These are phyloP conservation scores for Nowickia ferox DNA, from an alignment of 2,888 invertebrate genomes.

Conservation along the genomic window DNA sequence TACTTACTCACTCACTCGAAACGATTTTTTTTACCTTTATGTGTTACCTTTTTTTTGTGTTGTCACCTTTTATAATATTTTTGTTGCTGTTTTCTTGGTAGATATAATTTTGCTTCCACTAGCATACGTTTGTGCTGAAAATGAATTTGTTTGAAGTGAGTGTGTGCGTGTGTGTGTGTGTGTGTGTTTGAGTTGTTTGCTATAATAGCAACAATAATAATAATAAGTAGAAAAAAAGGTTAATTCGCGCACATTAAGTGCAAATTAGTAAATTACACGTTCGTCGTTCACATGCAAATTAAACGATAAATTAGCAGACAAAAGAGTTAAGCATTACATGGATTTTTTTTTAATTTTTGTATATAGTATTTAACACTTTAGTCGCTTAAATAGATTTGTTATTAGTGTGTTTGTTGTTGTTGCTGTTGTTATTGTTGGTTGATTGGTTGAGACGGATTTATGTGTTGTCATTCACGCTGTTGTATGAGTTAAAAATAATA, in stretches of 20 bases:
- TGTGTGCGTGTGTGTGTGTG: not conserved
- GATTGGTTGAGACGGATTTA: slow-evolving; percentile 57
- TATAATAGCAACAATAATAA: slow-evolving; percentile 35
- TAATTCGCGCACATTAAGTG: slow-evolving; percentile 73
- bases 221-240: slow-evolving; percentile 60
- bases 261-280: slow-evolving; percentile 73
- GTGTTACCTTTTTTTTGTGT: slow-evolving; percentile 36
- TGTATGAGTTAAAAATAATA: slow-evolving; percentile 28
- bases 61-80: slow-evolving; percentile 66
- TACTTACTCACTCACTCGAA: slow-evolving; percentile 63
- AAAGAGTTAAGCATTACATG: slow-evolving; percentile 72
- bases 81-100: slow-evolving; percentile 30
- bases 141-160: slow-evolving; percentile 52
- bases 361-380: slow-evolving; percentile 56
- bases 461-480: slow-evolving; percentile 61
- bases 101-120: not conserved
- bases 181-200: slow-evolving; percentile 22
- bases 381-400: slow-evolving; percentile 49
- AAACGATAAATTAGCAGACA: slow-evolving; percentile 73
- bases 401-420: slow-evolving; percentile 33
- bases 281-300: slow-evolving; percentile 72
- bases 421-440: slow-evolving; percentile 47
- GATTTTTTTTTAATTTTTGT: slow-evolving; percentile 49
- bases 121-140: slow-evolving; percentile 48
- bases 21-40: slow-evolving; percentile 36